phyloP scores from a whole-genome alignment of 2,113 vertebrate genomes.

The Australoheros scitulus region DNA sequence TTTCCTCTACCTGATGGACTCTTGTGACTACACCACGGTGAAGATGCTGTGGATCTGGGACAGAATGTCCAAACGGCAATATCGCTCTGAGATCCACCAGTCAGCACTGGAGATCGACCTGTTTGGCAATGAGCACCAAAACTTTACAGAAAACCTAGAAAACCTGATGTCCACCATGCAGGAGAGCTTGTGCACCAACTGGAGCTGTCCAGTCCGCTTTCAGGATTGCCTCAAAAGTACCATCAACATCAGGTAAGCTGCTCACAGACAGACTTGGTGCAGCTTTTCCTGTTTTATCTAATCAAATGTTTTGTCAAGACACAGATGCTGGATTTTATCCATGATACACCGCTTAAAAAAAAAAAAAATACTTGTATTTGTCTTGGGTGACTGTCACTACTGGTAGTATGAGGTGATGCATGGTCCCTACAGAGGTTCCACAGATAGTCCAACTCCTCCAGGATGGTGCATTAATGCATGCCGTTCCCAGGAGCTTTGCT shows the following conservation, averaged over 20 bases:
- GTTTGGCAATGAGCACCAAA: conserved; percentile 90
- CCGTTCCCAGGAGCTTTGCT: no score
- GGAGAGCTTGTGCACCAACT: conserved; percentile 86
- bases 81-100: conserved; percentile 85
- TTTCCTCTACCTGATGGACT: conserved; percentile 91
- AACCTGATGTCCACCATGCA: conserved; percentile 88
- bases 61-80: conserved; percentile 89
- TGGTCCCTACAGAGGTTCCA: no score
- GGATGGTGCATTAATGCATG: no score
- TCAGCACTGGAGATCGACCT: conserved; percentile 87
- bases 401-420: no score
- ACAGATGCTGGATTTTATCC: neutral
- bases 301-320: neutral
- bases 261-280: neutral
- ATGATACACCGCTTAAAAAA: neutral
- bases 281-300: neutral
- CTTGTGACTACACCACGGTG: conserved; percentile 88
- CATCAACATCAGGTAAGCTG: conserved; percentile 84
- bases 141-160: conserved; percentile 90
- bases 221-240: conserved; percentile 83
- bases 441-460: no score
- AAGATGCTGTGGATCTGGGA: conserved; percentile 94
- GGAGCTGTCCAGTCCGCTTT: conserved; percentile 82
- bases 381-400: no score
- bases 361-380: no score